Conservation (phyloP, 2,888 invertebrate genomes). For the Phragmatobia fuliginosa region DNA sequence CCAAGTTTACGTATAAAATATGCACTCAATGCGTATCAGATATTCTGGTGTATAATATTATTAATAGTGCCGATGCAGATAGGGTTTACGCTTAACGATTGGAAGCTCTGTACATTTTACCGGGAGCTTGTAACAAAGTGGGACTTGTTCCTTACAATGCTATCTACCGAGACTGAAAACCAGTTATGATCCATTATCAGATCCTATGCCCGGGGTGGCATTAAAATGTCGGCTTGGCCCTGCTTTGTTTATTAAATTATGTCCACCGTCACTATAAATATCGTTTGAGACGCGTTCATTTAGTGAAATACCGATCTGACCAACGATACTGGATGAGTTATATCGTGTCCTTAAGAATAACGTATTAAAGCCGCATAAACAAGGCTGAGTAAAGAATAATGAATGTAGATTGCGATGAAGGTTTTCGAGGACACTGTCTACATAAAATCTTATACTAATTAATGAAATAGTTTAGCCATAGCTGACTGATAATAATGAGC, state of each 20-base stretch:
- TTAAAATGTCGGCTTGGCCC: conserved; percentile 78
- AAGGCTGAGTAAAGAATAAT: conserved; percentile 70
- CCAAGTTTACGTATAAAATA: conserved; percentile 53
- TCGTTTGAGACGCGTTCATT: conserved; percentile 80
- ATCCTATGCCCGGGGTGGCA: conserved; percentile 83
- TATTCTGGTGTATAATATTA: conserved; percentile 74
- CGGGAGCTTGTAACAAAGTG: conserved; percentile 82
- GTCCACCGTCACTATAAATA: conserved; percentile 83
- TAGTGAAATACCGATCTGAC: conserved; percentile 83
- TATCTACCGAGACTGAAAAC: conserved; percentile 80
- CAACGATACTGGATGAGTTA: conserved; percentile 82
- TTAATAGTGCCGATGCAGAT: conserved; percentile 79
- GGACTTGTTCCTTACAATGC: conserved; percentile 83
- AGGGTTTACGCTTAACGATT: conserved; percentile 68
- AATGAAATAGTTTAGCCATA: not conserved
- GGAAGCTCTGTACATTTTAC: conserved; percentile 71
- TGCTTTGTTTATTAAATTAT: conserved; percentile 87
- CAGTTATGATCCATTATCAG: conserved; percentile 85
- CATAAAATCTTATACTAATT: not conserved
- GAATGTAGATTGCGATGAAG: conserved; percentile 63
- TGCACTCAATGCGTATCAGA: conserved; percentile 72
- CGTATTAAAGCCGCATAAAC: conserved; percentile 68
- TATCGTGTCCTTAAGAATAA: conserved; percentile 76
- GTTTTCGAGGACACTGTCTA: conserved; percentile 43
- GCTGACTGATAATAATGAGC: not conserved